Evolutionary conservation across 2,888 invertebrate species (phyloP).

Genomic region (Mythimna lalbum): DNA sequence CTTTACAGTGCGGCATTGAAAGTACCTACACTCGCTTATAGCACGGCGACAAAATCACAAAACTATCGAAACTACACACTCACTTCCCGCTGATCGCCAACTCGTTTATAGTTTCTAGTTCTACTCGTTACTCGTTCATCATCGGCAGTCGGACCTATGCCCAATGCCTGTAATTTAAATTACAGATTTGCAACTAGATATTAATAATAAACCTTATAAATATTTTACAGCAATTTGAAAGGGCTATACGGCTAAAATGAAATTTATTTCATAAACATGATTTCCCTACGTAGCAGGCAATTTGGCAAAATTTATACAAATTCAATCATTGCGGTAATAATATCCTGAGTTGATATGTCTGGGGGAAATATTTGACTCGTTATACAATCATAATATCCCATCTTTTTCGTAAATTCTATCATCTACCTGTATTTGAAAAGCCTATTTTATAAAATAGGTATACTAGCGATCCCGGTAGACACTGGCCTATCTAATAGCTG

Average conservation of each 20-base stretch:
- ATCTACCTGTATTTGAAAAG: neutral
- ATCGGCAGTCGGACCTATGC: no score
- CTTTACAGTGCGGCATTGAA: no score
- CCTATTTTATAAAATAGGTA: no score
- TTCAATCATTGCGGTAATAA: conserved; percentile 53
- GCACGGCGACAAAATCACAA: no score
- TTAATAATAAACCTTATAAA: neutral
- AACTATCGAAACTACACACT: no score
- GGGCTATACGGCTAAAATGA: conserved; percentile 27
- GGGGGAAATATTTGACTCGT: conserved; percentile 23
- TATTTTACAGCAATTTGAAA: neutral
- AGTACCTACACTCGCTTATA: no score
- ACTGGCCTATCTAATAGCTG: no score
- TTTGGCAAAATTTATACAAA: conserved; percentile 52
- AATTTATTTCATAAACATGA: conserved; percentile 52
- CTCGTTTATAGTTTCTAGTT: no score
- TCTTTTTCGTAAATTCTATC: neutral
- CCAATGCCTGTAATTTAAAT: no score
- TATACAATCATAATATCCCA: neutral
- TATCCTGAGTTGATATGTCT: conserved; percentile 36
- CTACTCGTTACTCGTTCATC: no score
- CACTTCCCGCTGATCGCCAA: no score
- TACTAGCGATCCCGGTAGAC: no score
- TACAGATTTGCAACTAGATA: neutral
- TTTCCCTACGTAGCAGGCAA: conserved; percentile 48